A percentile compares a stretch with the other conserved stretches of the same genome.
These are phyloP conservation scores for Lithobius niger DNA, from an alignment of 1,140 invertebrate species.

Conservation along the genomic window DNA sequence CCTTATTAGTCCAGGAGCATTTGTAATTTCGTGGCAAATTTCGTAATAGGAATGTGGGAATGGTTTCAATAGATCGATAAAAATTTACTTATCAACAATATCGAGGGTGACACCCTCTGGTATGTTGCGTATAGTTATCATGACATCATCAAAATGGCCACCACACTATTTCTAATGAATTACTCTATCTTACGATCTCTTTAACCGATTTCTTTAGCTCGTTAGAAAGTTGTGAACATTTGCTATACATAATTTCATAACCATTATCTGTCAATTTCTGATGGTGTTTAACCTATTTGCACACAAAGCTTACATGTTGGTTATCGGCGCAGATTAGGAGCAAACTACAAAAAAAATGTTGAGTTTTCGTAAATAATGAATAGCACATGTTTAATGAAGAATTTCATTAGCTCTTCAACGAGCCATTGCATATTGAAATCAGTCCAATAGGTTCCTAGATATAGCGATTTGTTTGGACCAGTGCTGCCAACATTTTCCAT, in stretches of 20 bases:
- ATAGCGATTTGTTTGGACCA: too few species aligned
- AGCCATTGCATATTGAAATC: background rate
- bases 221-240: background rate
- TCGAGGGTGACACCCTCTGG: too few species aligned
- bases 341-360: too few species aligned
- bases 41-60: background rate
- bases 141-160: too few species aligned
- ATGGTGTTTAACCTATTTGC: background rate
- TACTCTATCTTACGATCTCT: background rate
- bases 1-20: background rate
- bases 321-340: too few species aligned
- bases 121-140: too few species aligned
- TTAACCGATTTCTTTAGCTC: background rate
- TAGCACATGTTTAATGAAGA: background rate
- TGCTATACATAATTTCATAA: too few species aligned
- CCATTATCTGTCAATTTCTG: background rate
- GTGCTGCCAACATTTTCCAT: too few species aligned
- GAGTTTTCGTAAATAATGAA: background rate
- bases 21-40: background rate
- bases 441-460: too few species aligned
- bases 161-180: too few species aligned
- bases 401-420: background rate
- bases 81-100: background rate
- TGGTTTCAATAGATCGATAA: background rate
- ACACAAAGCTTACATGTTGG: too few species aligned